A percentile compares a stretch with the other conserved stretches of the same genome.
phyloP scores from a whole-genome alignment of 2,888 invertebrate species.

The Asteroscopus sphinx region DNA sequence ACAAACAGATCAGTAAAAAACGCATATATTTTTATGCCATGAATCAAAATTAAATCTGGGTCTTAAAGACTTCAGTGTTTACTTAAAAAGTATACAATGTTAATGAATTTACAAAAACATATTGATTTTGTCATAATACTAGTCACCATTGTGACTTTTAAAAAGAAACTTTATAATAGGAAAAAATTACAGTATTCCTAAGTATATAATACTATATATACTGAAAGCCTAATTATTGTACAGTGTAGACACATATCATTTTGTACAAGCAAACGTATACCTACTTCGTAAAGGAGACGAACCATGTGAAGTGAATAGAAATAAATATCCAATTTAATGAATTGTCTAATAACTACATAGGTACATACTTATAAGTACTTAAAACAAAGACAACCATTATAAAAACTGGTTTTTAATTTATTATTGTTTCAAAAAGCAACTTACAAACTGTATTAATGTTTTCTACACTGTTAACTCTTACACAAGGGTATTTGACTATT shows the following conservation, averaged over 20 bases:
- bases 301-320: conserved; percentile 55
- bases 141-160: conserved; percentile 50
- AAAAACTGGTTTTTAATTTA: conserved; percentile 38
- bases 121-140: conserved; percentile 50
- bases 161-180: conserved; percentile 49
- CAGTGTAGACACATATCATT: conserved; percentile 63
- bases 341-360: conserved; percentile 49
- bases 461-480: conserved; percentile 42
- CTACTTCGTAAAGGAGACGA: conserved; percentile 51
- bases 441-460: conserved; percentile 18
- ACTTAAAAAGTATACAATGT: conserved; percentile 58
- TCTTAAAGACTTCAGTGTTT: conserved; percentile 54
- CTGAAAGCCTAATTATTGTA: conserved; percentile 59
- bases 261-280: conserved; percentile 55
- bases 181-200: conserved; percentile 58
- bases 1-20: conserved; percentile 56
- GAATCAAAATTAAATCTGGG: conserved; percentile 58
- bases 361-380: conserved; percentile 50
- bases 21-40: conserved; percentile 56
- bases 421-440: conserved; percentile 28
- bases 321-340: conserved; percentile 38
- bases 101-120: conserved; percentile 57
- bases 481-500: no score
- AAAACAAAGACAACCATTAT: conserved; percentile 54
- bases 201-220: conserved; percentile 56